Conservation (phyloP, 2,113 vertebrate genomes). For the Dendropsophus ebraccatus region DNA sequence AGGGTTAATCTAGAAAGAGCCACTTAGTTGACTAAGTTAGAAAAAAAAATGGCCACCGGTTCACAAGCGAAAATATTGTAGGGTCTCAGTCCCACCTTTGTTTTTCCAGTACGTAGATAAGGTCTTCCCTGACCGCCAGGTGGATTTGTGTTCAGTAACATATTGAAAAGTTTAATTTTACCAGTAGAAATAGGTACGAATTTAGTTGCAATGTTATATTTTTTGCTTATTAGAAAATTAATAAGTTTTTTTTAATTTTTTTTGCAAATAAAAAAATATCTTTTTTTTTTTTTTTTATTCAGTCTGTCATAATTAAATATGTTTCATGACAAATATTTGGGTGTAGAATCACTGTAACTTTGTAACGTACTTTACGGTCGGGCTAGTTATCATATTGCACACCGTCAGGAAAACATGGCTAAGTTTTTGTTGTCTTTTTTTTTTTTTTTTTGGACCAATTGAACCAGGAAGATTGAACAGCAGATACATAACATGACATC, state of each 20-base stretch:
- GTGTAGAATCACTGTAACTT: not conserved
- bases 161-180: too few species aligned
- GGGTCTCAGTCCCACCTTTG: slow-evolving; percentile 26
- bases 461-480: not conserved
- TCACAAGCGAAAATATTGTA: not conserved
- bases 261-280: too few species aligned
- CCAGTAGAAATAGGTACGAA: too few species aligned
- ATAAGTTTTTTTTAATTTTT: too few species aligned
- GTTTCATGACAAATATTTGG: too few species aligned
- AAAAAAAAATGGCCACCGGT: not conserved
- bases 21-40: not conserved
- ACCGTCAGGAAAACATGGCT: not conserved
- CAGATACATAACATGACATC: not conserved
- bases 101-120: slow-evolving; percentile 36
- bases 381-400: not conserved
- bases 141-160: not conserved
- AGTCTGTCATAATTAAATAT: too few species aligned
- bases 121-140: not conserved
- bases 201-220: too few species aligned
- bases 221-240: too few species aligned
- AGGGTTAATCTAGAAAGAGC: not conserved
- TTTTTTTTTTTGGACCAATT: not conserved
- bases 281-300: too few species aligned
- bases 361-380: not conserved
- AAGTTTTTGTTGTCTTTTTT: not conserved